Evolutionary conservation across 2,113 vertebrate species (phyloP), one percentile per base, ranked within the genome.

Genomic region (Leptocoma aspasia): DNA sequence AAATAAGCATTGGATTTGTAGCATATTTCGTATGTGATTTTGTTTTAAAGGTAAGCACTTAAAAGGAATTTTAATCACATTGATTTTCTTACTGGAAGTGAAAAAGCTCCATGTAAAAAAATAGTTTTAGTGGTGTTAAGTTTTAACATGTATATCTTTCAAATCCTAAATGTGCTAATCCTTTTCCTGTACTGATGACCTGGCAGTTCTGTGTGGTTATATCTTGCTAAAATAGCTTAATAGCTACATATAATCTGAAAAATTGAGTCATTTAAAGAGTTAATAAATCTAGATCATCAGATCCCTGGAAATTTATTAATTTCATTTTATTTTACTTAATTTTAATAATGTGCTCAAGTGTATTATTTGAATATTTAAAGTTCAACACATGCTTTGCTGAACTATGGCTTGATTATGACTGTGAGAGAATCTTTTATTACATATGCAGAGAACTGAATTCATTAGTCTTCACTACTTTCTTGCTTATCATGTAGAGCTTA

Each of bases 11-110:
- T 93, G 80, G 60, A 70, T 90, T 88, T 91, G 71, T 63, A 93
- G 87, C 49, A 68, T 94, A 80, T 91, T 95, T 94, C 90, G 45
- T 79, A 80, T 89, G 21, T 18, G 33, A 70, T 90, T 89, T 35
- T 92, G n/a, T 85, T 80, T 63, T 15, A 90, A 96, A 93, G 63
- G 59, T 87, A 95, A 94, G 81, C 33, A 93, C 72, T 92, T 97
- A 82, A 93, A 95, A 93, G 61, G 47, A 84, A 87, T 77, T 97
- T 95, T 95, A 89, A 86, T 97, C 93, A 89, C n/a, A 31, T 77
- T 81, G 82, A 66, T 97, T 95, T 96, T 97, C 94, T 95, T 94
- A 84, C 86, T 91, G 77, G 42, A 96, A 96, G 45, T 56, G 15
- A 80, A 90, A 90, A 52, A 89, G 35, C 47, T 82, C 50, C 12